Evolutionary conservation across 2,888 invertebrate genomes (phyloP).

Genomic region (Holacanthella duospinosa): DNA sequence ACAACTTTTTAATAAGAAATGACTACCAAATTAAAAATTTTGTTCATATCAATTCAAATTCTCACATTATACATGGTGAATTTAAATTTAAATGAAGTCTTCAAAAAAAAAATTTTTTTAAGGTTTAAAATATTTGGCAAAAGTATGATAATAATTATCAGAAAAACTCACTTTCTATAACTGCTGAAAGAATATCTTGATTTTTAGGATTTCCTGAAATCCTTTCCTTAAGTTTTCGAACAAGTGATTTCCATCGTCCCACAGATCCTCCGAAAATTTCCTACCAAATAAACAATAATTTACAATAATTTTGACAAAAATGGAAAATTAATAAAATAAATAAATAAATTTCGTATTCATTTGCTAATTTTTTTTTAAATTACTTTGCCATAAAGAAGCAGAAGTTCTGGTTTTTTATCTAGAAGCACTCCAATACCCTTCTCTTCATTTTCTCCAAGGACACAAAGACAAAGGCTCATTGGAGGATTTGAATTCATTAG

Average conservation of each 20-base stretch:
- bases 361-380: slow-evolving; percentile 10
- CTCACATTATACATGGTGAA: too few species aligned
- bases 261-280: slow-evolving; percentile 34
- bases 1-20: too few species aligned
- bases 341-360: not conserved
- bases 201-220: slow-evolving; percentile 27
- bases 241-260: slow-evolving; percentile 31
- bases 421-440: slow-evolving; percentile 27
- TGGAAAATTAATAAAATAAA: not conserved
- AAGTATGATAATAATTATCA: too few species aligned
- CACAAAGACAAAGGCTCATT: not conserved
- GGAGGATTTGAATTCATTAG: not conserved
- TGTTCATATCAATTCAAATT: too few species aligned
- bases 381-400: slow-evolving; percentile 57
- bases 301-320: not conserved
- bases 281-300: slow-evolving; percentile 12
- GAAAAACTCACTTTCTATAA: slow-evolving; percentile 36
- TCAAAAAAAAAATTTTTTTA: too few species aligned
- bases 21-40: too few species aligned
- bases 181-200: slow-evolving; percentile 30
- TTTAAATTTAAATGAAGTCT: too few species aligned
- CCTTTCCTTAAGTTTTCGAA: slow-evolving; percentile 30
- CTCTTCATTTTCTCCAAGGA: slow-evolving; percentile 30
- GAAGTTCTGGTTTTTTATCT: slow-evolving; percentile 40
- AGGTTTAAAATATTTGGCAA: too few species aligned